phyloP scores from a whole-genome alignment of 2,113 vertebrate genomes.

The Peromyscus maniculatus region DNA sequence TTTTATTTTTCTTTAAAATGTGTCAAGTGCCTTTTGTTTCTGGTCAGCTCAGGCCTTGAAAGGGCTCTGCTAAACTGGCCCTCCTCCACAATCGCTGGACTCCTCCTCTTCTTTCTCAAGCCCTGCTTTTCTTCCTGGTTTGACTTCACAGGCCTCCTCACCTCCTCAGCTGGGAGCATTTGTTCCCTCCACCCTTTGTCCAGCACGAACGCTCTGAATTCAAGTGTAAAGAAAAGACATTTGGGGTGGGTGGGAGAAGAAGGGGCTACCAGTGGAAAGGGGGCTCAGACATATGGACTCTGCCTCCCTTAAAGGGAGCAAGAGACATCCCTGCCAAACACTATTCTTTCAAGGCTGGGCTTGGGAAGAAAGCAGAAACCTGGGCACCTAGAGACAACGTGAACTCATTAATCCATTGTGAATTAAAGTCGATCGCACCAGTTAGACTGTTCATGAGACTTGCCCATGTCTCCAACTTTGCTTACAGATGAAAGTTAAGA shows the following conservation, averaged over 20 bases:
- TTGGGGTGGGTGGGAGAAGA: background rate
- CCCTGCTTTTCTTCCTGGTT: background rate
- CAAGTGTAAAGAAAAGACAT: constrained; percentile 59
- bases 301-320: background rate
- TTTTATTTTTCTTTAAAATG: constrained; percentile 32
- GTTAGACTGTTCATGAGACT: background rate
- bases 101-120: constrained; percentile 32
- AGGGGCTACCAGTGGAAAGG: background rate
- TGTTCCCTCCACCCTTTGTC: constrained; percentile 61
- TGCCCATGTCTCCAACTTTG: background rate
- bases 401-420: background rate
- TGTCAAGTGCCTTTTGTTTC: constrained; percentile 55
- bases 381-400: background rate
- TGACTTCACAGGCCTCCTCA: constrained; percentile 10
- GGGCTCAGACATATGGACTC: background rate
- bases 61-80: background rate
- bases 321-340: background rate
- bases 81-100: background rate
- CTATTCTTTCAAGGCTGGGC: background rate
- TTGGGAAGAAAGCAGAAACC: background rate
- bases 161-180: background rate
- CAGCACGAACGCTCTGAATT: constrained; percentile 15
- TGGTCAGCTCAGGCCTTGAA: constrained; percentile 27
- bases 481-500: background rate
- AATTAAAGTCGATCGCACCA: constrained; percentile 21